Evolutionary conservation across 2,797 vertebrate species (phyloP).

Genomic region (Melanotaenia parkinsoni): DNA sequence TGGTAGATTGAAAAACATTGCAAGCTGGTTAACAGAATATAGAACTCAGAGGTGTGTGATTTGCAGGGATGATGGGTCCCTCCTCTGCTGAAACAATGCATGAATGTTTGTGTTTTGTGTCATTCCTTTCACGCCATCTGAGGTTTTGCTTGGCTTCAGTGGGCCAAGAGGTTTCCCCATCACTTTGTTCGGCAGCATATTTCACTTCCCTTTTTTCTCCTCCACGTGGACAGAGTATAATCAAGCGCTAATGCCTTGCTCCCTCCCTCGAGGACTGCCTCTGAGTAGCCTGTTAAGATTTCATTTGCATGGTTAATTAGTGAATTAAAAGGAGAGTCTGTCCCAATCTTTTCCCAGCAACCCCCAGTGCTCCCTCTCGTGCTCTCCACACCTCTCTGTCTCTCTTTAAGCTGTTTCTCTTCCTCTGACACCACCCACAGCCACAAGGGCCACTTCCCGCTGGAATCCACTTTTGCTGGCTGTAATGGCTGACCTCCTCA

Average conservation of each 20-base stretch:
- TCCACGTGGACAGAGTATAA: constrained; percentile 79
- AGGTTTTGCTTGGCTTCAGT: constrained; percentile 57
- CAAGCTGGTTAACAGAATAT: constrained; percentile 50
- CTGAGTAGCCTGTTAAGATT: constrained; percentile 87
- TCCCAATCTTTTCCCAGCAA: constrained; percentile 78
- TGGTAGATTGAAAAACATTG: constrained; percentile 51
- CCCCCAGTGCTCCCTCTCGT: constrained; percentile 57
- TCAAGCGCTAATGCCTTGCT: constrained; percentile 81
- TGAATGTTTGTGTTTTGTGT: constrained; percentile 32
- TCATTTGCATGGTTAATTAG: constrained; percentile 89
- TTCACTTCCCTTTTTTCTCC: constrained; percentile 60
- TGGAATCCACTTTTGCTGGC: constrained; percentile 69
- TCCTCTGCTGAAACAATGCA: constrained; percentile 24
- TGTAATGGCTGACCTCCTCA: constrained; percentile 70
- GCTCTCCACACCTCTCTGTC: constrained; percentile 35
- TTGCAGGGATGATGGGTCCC: constrained; percentile 19
- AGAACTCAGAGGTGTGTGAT: constrained; percentile 36
- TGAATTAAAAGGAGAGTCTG: constrained; percentile 85
- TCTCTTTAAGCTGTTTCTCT: constrained; percentile 57
- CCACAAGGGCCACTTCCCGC: constrained; percentile 71
- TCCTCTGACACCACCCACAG: constrained; percentile 66
- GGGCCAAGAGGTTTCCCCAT: constrained; percentile 68
- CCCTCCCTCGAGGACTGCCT: constrained; percentile 78
- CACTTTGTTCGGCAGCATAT: constrained; percentile 77
- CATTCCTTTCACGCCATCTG: constrained; percentile 26